These are phyloP conservation scores for Trachythela sp. DNA, from an alignment of 64 coral and sea anemone species.

Conservation along the genomic window DNA sequence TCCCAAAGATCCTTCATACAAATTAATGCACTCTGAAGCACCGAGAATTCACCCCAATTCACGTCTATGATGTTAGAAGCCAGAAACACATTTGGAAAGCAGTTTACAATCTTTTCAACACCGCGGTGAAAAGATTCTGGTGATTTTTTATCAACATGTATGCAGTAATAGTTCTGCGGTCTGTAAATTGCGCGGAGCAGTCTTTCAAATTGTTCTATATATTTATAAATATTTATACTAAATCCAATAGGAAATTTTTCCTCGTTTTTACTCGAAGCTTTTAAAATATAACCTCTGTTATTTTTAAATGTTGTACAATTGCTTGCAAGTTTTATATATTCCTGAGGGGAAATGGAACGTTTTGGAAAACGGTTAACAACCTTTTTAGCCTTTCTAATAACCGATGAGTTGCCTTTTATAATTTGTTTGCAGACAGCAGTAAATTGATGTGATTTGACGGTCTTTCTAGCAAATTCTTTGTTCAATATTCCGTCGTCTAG, in stretches of 20 bases:
- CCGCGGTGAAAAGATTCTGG: neutral
- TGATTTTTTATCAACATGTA: constrained; percentile 36
- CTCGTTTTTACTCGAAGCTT: neutral
- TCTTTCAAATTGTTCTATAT: constrained; percentile 27
- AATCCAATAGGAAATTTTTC: constrained; percentile 24
- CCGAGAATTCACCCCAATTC: constrained; percentile 15
- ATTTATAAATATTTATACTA: constrained; percentile 15
- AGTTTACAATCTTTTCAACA: constrained; percentile 26
- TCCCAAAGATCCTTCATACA: constrained; percentile 31
- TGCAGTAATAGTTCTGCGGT: constrained; percentile 34
- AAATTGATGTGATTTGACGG: neutral
- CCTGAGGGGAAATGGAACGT: neutral
- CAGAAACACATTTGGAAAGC: constrained; percentile 36
- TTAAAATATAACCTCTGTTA: neutral
- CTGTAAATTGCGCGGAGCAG: constrained; percentile 17
- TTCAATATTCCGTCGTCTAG: no score
- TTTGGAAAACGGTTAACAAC: neutral
- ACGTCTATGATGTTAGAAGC: neutral
- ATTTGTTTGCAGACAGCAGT: neutral
- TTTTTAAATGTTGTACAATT: constrained; percentile 13
- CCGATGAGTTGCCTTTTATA: neutral
- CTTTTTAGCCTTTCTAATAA: neutral
- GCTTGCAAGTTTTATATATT: neutral
- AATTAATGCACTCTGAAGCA: constrained; percentile 15
- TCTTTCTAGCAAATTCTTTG: no score